Evolutionary conservation across 2,888 invertebrate genomes (phyloP).

Genomic region (Orgyia antiqua): DNA sequence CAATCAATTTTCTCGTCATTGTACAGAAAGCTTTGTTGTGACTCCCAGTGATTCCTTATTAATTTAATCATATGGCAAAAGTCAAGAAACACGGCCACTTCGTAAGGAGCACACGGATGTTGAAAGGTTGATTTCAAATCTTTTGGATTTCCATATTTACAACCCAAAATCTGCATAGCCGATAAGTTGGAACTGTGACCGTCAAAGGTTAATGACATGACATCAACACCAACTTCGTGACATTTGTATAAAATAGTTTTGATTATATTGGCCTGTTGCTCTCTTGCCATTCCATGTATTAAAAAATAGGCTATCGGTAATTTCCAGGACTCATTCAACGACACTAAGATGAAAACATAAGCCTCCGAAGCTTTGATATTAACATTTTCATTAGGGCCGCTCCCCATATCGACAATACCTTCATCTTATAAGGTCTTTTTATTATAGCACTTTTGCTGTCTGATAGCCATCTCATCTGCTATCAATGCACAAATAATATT

Average conservation of each 20-base stretch:
- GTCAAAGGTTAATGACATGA: conserved; percentile 3
- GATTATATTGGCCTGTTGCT: conserved; percentile 7
- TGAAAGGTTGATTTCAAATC: neutral
- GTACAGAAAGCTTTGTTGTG: conserved; percentile 1
- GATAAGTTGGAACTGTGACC: conserved; percentile 1
- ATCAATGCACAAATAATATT: too few species aligned
- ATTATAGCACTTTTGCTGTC: too few species aligned
- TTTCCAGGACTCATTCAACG: too few species aligned
- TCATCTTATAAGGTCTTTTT: too few species aligned
- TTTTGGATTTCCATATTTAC: conserved; percentile 2
- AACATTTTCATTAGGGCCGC: too few species aligned
- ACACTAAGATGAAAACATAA: too few species aligned
- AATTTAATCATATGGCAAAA: conserved; percentile 9
- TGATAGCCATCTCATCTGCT: too few species aligned
- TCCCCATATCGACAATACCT: too few species aligned
- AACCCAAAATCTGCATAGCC: conserved; percentile 2
- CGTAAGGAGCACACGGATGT: neutral
- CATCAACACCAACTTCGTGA: conserved; percentile 5
- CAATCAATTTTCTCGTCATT: neutral
- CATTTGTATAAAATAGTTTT: conserved; percentile 9
- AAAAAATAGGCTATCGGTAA: too few species aligned
- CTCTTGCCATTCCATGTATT: too few species aligned
- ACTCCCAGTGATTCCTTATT: conserved; percentile 7
- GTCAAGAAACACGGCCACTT: neutral
- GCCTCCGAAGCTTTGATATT: too few species aligned